A percentile compares a stretch with the other conserved stretches of the same genome.
These are phyloP conservation scores for Subanguina moxae DNA, from an alignment of 1,140 invertebrate genomes.

Conservation along the genomic window DNA sequence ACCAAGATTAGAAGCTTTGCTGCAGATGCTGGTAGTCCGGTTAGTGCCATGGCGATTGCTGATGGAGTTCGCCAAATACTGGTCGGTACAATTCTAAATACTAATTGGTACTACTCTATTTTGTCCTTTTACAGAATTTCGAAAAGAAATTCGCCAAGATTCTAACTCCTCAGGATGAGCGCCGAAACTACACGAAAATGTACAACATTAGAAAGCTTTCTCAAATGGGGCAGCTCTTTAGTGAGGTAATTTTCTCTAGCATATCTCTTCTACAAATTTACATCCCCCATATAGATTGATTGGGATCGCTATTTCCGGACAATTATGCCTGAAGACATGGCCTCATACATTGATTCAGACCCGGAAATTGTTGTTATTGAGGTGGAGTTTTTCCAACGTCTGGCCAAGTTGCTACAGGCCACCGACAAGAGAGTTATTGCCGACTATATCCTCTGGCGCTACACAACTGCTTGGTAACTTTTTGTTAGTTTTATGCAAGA, in stretches of 20 bases:
- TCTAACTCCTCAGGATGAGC: slow-evolving; percentile 48
- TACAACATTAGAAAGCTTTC: slow-evolving; percentile 45
- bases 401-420: slow-evolving; percentile 29
- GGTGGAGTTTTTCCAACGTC: slow-evolving; percentile 30
- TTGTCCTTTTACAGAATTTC: slow-evolving; percentile 33
- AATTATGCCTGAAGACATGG: slow-evolving; percentile 47
- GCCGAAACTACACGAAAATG: slow-evolving; percentile 49
- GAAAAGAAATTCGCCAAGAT: slow-evolving; percentile 53
- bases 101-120: background rate
- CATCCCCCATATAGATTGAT: slow-evolving; percentile 26
- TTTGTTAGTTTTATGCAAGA: too few species aligned
- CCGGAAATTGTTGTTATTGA: slow-evolving; percentile 47
- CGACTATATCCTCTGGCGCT: slow-evolving; percentile 48
- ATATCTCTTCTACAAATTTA: background rate
- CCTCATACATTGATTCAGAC: slow-evolving; percentile 41
- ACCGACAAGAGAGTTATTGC: slow-evolving; percentile 38
- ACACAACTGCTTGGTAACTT: slow-evolving; percentile 37
- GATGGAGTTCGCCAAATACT: slow-evolving; percentile 36
- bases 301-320: slow-evolving; percentile 43
- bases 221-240: slow-evolving; percentile 36
- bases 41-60: slow-evolving; percentile 31
- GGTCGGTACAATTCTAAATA: background rate
- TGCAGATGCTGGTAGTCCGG: slow-evolving; percentile 36
- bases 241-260: slow-evolving; percentile 12
- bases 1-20: slow-evolving; percentile 41